Conservation (phyloP, 2,113 vertebrate species). For the Struthidea cinerea region DNA sequence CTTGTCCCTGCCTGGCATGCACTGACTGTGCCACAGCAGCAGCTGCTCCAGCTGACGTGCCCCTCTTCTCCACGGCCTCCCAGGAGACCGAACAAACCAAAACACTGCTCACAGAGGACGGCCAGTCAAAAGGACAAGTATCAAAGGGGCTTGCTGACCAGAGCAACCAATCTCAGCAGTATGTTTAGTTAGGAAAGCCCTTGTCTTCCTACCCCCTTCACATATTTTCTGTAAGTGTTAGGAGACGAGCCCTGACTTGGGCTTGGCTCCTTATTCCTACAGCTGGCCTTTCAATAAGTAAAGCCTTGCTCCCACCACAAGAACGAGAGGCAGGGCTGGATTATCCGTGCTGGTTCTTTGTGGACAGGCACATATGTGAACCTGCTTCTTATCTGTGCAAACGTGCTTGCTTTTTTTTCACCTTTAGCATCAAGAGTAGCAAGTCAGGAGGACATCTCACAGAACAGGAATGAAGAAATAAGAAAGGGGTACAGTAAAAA, state of each 20-base stretch:
- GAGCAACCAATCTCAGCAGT: background rate
- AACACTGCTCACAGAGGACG: background rate
- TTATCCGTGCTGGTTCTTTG: background rate
- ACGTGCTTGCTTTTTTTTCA: background rate
- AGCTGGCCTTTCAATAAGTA: background rate
- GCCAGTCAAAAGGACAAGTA: background rate
- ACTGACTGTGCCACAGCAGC: background rate
- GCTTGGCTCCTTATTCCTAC: background rate
- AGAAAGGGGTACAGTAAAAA: background rate
- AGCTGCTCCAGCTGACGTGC: background rate
- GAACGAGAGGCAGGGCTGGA: background rate
- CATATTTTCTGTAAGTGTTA: background rate
- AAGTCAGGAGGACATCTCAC: background rate
- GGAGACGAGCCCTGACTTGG: background rate
- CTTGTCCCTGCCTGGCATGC: background rate
- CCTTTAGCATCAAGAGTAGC: background rate
- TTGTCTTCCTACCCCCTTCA: background rate
- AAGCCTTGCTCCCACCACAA: background rate
- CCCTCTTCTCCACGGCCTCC: background rate
- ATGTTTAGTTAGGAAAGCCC: background rate
- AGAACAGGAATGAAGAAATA: background rate
- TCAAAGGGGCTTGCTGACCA: background rate
- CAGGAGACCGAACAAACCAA: background rate
- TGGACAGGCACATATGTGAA: background rate
- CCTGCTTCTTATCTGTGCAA: background rate